Evolutionary conservation across 1,140 invertebrate species (phyloP), one percentile per base, ranked within the genome.

Genomic region (Lethrus apterus): DNA sequence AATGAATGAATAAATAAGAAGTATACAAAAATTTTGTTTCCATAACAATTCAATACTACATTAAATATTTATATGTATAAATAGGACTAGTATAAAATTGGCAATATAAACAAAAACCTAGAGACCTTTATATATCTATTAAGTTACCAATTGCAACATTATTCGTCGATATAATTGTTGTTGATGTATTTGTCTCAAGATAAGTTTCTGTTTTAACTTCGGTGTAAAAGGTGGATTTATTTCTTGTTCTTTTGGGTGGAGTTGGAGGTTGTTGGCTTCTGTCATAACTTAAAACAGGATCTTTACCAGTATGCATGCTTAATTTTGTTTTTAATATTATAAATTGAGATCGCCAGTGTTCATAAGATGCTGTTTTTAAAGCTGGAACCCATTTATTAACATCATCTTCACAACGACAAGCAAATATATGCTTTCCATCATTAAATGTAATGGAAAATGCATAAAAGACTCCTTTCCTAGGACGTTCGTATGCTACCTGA

Each of bases 341-440:
- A 29, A 55, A 63, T 41, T 62, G 56, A 5, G 60, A 63, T 47
- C 58, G 45, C 64, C 64, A 65, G 41, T 64, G 58, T 50, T 62
- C 63, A 50, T 67, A 67, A 13, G 64, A 63, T 10, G 62, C 55
- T 32, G 51, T 53, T 53, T 63, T 67, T 31, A 67, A 50, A 11
- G 55, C 53, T 14, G 59, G 48, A 5, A 67, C 63, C 64, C 64
- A 67, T 50, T 56, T 60, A 40, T 59, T 64, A 5, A 65, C 58
- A 49, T 67, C 63, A 11, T 44, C 52, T 26, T 64, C 58, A 51
- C 63, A 65, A 9, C 60, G 43, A 46, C 64, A 66, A 19, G 62
- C 58, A 56, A 66, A 66, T 51, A 66, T 55, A 51, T 66, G 64
- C 50, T 65, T 66, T 2, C 59, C 48, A 45, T 59, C 57, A 41